phyloP scores from a whole-genome alignment of 2,797 vertebrate species.

The Lagocephalus sceleratus region DNA sequence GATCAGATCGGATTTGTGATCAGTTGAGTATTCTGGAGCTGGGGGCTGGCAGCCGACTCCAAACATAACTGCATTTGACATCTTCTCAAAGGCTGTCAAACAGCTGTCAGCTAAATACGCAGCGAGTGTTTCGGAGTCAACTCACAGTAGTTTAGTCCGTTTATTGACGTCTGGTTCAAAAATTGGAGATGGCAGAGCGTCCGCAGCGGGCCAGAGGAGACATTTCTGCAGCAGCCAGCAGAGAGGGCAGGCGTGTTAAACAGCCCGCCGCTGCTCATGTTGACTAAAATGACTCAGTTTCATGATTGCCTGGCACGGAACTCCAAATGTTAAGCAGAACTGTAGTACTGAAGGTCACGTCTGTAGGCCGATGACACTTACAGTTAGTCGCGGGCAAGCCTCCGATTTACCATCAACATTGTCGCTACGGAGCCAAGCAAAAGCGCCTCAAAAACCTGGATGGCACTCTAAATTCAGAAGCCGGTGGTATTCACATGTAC shows the following conservation, averaged over 20 bases:
- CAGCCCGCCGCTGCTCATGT: background rate
- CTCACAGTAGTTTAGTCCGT: constrained; percentile 12
- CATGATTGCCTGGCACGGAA: background rate
- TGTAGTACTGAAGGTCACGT: background rate
- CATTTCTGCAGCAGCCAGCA: background rate
- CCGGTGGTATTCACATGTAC: no score
- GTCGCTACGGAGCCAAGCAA: no score
- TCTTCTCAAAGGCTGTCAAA: constrained; percentile 45
- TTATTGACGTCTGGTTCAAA: constrained; percentile 24
- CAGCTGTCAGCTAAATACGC: constrained; percentile 37
- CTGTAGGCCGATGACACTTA: background rate
- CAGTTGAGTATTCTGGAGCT: constrained; percentile 37
- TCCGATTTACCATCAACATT: no score
- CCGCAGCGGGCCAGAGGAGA: background rate
- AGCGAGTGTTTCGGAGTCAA: constrained; percentile 10
- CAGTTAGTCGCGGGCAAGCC: no score
- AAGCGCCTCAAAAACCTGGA: no score
- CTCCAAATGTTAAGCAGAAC: background rate
- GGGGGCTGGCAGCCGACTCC: constrained; percentile 27
- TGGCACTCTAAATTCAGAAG: no score
- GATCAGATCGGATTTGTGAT: constrained; percentile 55
- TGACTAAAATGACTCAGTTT: background rate
- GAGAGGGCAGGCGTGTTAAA: background rate
- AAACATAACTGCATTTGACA: constrained; percentile 55
- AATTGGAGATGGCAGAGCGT: constrained; percentile 3